A percentile compares a stretch with the other conserved stretches of the same genome.
These are phyloP conservation scores for Scolopax rusticola DNA, from an alignment of 2,797 vertebrate species.

Conservation along the genomic window DNA sequence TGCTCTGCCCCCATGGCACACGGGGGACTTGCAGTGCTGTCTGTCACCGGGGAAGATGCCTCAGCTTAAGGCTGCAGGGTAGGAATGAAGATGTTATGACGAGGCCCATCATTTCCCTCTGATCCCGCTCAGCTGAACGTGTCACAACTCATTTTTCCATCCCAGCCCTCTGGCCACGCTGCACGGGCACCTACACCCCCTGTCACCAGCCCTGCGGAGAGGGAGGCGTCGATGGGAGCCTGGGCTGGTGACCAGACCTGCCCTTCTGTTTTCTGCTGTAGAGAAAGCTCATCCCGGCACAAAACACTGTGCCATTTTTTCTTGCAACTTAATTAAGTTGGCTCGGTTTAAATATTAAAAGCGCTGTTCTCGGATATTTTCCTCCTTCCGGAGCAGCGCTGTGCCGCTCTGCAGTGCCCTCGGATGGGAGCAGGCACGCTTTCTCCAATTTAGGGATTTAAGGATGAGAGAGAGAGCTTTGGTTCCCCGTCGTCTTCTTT, in stretches of 20 bases:
- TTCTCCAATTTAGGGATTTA: background rate
- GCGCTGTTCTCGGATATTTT: rapidly evolving
- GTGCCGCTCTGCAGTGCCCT: background rate
- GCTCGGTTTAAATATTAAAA: background rate
- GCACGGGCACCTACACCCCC: rapidly evolving
- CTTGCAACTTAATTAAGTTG: background rate
- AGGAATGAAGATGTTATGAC: background rate
- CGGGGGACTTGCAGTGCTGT: rapidly evolving
- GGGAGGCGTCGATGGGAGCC: rapidly evolving
- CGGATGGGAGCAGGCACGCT: background rate
- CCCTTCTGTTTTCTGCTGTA: background rate
- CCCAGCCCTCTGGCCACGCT: background rate
- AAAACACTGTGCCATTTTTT: background rate
- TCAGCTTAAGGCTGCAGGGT: background rate
- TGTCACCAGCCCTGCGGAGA: background rate
- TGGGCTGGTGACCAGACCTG: background rate
- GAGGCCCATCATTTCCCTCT: background rate
- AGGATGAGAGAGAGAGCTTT: background rate
- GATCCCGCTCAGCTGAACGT: background rate
- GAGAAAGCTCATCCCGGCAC: background rate
- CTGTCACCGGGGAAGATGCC: background rate
- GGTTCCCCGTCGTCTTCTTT: background rate
- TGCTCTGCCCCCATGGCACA: background rate
- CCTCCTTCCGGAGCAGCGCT: background rate
- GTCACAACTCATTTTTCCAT: background rate